These are phyloP conservation scores for Arenaria interpres DNA, from an alignment of 2,113 vertebrate genomes.

Conservation along the genomic window DNA sequence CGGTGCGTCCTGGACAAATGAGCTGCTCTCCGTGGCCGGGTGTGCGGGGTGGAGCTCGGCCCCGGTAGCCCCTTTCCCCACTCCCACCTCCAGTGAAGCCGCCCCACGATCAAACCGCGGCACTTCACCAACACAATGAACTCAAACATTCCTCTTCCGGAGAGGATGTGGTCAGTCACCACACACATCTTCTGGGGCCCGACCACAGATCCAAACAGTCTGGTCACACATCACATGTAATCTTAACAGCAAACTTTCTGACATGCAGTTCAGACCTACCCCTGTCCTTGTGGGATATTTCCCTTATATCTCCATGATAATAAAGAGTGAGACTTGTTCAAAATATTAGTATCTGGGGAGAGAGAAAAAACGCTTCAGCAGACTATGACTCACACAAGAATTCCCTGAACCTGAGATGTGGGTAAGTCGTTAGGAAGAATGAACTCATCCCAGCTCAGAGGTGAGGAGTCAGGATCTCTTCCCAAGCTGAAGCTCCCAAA, in stretches of 20 bases:
- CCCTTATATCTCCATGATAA: conserved; percentile 10
- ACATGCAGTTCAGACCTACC: conserved; percentile 6
- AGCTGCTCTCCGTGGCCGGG: neutral
- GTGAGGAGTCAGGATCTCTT: neutral
- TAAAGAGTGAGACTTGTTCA: conserved; percentile 30
- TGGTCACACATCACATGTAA: conserved; percentile 45
- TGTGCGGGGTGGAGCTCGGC: neutral
- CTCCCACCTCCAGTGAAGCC: neutral
- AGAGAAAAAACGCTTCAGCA: neutral
- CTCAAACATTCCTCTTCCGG: conserved; percentile 23
- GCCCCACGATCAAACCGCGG: neutral
- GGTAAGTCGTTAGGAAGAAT: conserved; percentile 1
- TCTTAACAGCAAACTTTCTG: conserved; percentile 24
- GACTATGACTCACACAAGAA: conserved; percentile 28
- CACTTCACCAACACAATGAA: neutral
- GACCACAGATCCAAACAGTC: conserved; percentile 19
- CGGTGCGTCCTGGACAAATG: neutral
- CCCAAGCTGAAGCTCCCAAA: neutral
- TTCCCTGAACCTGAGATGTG: conserved; percentile 35
- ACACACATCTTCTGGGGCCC: conserved; percentile 48
- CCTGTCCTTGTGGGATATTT: conserved; percentile 1
- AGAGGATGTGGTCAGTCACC: conserved; percentile 57
- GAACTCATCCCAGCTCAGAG: conserved; percentile 22
- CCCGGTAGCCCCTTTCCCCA: neutral
- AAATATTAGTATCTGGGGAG: conserved; percentile 40